Evolutionary conservation across 2,888 invertebrate species (phyloP), one percentile per base, ranked within the genome.

Genomic region (Spodoptera littoralis): DNA sequence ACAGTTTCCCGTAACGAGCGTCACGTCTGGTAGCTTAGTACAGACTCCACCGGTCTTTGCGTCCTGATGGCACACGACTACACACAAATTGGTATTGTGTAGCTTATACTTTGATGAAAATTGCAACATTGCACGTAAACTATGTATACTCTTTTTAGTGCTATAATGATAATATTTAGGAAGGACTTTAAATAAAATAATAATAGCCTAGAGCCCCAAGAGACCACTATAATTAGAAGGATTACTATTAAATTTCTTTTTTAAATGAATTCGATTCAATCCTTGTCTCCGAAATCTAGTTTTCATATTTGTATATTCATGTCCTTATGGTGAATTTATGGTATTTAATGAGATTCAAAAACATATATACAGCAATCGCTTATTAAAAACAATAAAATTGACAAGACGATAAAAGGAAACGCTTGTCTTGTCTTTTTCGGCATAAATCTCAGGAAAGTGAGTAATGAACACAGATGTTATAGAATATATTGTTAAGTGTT

Each of bases 11-110:
- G 55, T 56, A 53, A 50, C 30, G 27, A n/a, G 11, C 51, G 60
- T 75, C 79, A 76, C 75, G 76, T 76, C 24, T 48, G 13, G n/a
- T 46, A 18, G 44, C 66, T 74, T 70, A 67, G 64, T 77, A 47
- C 46, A 46, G 60, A 41, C 48, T 74, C n/a, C 41, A 12, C 2
- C 8, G 45, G 64, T 49, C 57, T 60, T 74, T 42, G 54, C 46
- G 41, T 44, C 52, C 57, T 65, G 61, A 65, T 55, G 56, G 59
- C 52, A 45, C 36, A 36, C 36, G 36, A 61, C 43, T 70, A 60
- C 36, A 36, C 36, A 49, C n/a, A 11, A 48, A 27, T 22, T 11
- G 13, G 24, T 13, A 58, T 65, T 55, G 42, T 22, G 11, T 22
- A 55, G 45, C 45, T 47, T 43, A 48, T 45, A 18, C 30, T 46